These are phyloP conservation scores for Conger conger DNA, from an alignment of 2,113 vertebrate species.

Conservation along the genomic window DNA sequence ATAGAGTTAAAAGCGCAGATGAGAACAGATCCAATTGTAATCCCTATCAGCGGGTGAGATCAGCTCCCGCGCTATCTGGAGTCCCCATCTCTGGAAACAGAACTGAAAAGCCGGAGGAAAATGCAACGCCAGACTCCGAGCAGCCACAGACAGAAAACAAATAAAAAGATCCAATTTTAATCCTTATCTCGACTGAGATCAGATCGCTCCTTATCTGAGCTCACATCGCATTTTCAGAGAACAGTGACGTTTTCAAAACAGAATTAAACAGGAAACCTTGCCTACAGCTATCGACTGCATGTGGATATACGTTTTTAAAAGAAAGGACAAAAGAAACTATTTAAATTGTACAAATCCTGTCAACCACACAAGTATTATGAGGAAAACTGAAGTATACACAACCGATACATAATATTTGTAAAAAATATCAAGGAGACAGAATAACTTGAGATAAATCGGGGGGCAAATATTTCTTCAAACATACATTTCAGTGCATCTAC, in stretches of 20 bases:
- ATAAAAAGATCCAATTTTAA: slow-evolving; percentile 77
- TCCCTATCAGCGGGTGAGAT: slow-evolving; percentile 66
- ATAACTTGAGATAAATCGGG: not conserved
- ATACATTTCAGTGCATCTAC: too few species aligned
- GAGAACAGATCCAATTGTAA: slow-evolving; percentile 67
- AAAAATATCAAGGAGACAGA: not conserved
- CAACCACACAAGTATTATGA: not conserved
- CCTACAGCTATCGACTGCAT: slow-evolving; percentile 48
- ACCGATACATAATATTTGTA: not conserved
- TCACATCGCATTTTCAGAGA: slow-evolving; percentile 72
- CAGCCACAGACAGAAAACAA: slow-evolving; percentile 73
- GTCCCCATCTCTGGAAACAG: slow-evolving; percentile 71
- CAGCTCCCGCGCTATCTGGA: slow-evolving; percentile 66
- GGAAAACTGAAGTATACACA: not conserved
- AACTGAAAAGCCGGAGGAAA: slow-evolving; percentile 65
- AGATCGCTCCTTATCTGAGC: slow-evolving; percentile 71
- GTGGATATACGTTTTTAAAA: slow-evolving; percentile 42
- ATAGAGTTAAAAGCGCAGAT: slow-evolving; percentile 63
- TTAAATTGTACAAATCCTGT: not conserved
- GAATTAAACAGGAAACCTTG: slow-evolving; percentile 73
- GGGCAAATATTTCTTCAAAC: not conserved
- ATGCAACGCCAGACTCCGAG: slow-evolving; percentile 55
- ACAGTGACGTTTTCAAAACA: slow-evolving; percentile 74
- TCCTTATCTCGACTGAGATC: slow-evolving; percentile 71
- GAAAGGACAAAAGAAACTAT: slow-evolving; percentile 28